These are phyloP conservation scores for Oncopodura yosiiana DNA, from an alignment of 1,140 invertebrate species.

Conservation along the genomic window DNA sequence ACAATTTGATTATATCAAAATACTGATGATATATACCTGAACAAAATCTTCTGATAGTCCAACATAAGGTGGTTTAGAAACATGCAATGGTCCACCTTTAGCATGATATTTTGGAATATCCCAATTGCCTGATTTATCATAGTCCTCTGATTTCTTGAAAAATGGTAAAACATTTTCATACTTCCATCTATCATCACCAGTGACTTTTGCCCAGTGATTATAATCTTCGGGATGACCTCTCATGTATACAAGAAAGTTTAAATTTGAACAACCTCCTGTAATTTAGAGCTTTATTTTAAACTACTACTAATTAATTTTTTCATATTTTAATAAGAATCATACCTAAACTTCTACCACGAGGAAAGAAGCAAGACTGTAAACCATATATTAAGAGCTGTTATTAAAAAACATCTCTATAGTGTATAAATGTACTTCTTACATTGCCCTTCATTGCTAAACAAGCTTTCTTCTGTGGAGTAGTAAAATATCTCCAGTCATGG, in stretches of 20 bases:
- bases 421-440: no score
- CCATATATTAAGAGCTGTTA: no score
- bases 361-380: no score
- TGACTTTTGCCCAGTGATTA: slow-evolving; percentile 70
- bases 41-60: slow-evolving; percentile 23
- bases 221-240: slow-evolving; percentile 65
- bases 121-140: slow-evolving; percentile 27
- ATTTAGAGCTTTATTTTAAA: no score
- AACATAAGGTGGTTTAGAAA: slow-evolving; percentile 16
- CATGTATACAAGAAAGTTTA: slow-evolving; percentile 62
- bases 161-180: slow-evolving; percentile 65
- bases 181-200: slow-evolving; percentile 76
- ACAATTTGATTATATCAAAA: background rate
- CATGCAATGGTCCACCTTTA: slow-evolving; percentile 23
- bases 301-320: no score
- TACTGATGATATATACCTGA: background rate
- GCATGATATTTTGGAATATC: slow-evolving; percentile 25
- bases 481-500: slow-evolving; percentile 21
- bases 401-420: no score
- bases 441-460: slow-evolving; percentile 12
- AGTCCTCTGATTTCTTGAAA: slow-evolving; percentile 49
- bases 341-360: no score
- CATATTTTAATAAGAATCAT: no score
- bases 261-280: slow-evolving; percentile 51
- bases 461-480: slow-evolving; percentile 7